These are phyloP conservation scores for Carettochelys insculpta DNA, from an alignment of 2,113 vertebrate species.

Conservation along the genomic window DNA sequence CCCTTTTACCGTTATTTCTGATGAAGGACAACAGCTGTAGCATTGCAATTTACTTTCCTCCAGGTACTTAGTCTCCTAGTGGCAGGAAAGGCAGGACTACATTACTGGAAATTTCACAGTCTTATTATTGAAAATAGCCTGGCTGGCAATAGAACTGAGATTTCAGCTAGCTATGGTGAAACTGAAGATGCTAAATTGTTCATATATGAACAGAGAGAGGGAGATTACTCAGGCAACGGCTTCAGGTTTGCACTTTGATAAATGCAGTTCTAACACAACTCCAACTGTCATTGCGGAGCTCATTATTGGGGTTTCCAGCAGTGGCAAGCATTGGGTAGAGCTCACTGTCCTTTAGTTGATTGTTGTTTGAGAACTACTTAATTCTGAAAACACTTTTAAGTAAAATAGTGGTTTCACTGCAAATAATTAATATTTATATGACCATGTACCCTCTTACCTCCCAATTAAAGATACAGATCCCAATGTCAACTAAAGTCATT, in stretches of 20 bases:
- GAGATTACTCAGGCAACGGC: not conserved
- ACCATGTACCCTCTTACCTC: not conserved
- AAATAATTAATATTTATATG: not conserved
- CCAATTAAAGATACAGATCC: not conserved
- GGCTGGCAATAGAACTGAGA: not conserved
- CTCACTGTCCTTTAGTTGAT: not conserved
- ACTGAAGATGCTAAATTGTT: not conserved
- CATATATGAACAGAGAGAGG: not conserved
- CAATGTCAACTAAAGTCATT: not conserved
- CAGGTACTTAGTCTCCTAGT: not conserved
- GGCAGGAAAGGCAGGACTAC: not conserved
- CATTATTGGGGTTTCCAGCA: not conserved
- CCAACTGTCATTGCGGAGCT: not conserved
- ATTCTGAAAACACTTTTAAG: not conserved
- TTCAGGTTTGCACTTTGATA: not conserved
- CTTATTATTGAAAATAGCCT: not conserved
- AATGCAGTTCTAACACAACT: not conserved
- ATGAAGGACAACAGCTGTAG: not conserved
- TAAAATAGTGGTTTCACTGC: not conserved
- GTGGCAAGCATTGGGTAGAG: not conserved
- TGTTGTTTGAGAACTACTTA: not conserved
- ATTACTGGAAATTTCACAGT: not conserved
- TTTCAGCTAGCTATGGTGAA: not conserved
- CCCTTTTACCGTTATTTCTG: not conserved
- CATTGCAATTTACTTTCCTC: not conserved